These are phyloP conservation scores for Enteromius viviparus DNA, from an alignment of 2,797 vertebrate species.

Conservation along the genomic window DNA sequence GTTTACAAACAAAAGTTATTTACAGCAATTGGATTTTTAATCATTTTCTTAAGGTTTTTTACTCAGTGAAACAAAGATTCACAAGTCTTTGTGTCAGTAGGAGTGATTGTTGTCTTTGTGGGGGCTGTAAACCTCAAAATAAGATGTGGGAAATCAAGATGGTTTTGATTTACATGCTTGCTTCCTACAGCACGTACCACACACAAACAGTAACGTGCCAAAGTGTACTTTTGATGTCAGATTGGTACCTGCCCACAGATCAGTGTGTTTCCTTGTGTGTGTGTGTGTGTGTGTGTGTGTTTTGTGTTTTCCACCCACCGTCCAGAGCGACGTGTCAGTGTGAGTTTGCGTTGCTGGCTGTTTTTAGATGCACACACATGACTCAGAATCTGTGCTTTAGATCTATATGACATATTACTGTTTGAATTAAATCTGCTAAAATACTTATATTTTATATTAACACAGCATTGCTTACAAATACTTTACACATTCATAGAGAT, in stretches of 20 bases:
- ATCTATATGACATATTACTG: constrained; percentile 17
- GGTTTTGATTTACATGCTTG: background rate
- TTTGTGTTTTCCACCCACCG: constrained; percentile 38
- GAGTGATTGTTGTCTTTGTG: constrained; percentile 17
- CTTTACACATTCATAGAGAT: background rate
- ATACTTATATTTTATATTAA: background rate
- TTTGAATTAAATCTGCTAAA: constrained; percentile 5
- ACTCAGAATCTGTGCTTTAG: constrained; percentile 18
- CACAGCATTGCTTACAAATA: background rate
- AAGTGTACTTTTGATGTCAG: constrained; percentile 12
- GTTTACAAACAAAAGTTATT: background rate
- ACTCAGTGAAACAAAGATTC: background rate
- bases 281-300: background rate
- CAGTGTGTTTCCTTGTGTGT: background rate
- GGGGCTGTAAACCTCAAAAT: background rate
- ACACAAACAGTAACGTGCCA: background rate
- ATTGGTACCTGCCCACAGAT: constrained; percentile 44
- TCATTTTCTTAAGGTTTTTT: background rate
- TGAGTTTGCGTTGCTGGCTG: constrained; percentile 34
- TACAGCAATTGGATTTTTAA: background rate
- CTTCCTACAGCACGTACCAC: constrained; percentile 4
- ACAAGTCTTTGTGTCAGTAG: background rate
- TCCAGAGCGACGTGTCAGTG: constrained; percentile 41
- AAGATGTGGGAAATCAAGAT: constrained; percentile 19
- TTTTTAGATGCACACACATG: constrained; percentile 33